These are phyloP conservation scores for Pristionchus mayeri DNA, from an alignment of 2,888 invertebrate species.

Conservation along the genomic window DNA sequence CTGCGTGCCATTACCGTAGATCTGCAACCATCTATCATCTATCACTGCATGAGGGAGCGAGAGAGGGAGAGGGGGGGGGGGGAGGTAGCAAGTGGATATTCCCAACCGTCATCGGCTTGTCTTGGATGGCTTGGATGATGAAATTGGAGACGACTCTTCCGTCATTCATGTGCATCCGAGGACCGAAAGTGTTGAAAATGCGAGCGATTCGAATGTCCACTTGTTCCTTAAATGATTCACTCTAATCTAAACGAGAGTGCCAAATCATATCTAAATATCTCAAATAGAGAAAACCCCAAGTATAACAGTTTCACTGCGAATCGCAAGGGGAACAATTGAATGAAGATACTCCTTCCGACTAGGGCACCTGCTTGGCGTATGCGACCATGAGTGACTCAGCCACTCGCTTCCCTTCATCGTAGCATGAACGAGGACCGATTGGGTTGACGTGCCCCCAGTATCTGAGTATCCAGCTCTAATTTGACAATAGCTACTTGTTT, in stretches of 20 bases:
- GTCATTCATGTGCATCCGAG: conserved; percentile 98
- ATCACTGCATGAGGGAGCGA: too few relatives aligned
- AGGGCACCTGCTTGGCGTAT: conserved; percentile 92
- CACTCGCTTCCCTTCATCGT: conserved; percentile 99
- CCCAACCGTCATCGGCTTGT: conserved; percentile 91
- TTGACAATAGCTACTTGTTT: not conserved
- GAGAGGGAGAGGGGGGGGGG: too few relatives aligned
- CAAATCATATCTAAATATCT: not conserved
- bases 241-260: too few relatives aligned
- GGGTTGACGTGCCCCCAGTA: conserved; percentile 98
- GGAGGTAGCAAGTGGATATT: not conserved
- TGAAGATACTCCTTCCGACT: too few relatives aligned
- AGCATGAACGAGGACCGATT: conserved; percentile 90
- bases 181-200: conserved; percentile 99
- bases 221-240: conserved; percentile 84
- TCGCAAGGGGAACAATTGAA: too few relatives aligned
- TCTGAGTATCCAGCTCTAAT: not conserved
- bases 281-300: not conserved
- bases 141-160: conserved; percentile 99
- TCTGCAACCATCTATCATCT: conserved; percentile 73
- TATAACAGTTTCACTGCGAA: too few relatives aligned
- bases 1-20: conserved; percentile 81
- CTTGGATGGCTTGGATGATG: conserved; percentile 94
- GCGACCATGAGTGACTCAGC: conserved; percentile 96
- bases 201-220: conserved; percentile 95